Evolutionary conservation across 2,113 vertebrate species (phyloP).

Genomic region (Hyaena hyaena): DNA sequence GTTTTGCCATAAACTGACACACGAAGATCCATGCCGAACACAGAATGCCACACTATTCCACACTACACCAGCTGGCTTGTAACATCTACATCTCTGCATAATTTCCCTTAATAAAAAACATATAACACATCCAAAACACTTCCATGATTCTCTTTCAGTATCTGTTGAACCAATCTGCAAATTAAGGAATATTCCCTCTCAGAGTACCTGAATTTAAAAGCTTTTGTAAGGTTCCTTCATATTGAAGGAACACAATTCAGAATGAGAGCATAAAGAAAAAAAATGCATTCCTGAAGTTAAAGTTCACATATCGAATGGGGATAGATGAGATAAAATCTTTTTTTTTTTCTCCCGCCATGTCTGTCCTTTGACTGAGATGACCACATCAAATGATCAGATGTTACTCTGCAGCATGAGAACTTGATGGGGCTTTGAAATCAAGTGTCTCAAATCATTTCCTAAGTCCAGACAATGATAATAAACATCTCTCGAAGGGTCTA

Average conservation of each 20-base stretch:
- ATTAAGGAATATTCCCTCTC: slow-evolving; percentile 65
- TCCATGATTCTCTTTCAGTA: slow-evolving; percentile 71
- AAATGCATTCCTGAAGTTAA: slow-evolving; percentile 51
- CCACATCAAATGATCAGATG: slow-evolving; percentile 43
- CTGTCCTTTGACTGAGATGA: slow-evolving; percentile 33
- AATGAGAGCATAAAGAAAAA: slow-evolving; percentile 55
- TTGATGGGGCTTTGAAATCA: neutral
- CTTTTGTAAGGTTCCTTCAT: slow-evolving; percentile 43
- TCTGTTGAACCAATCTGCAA: slow-evolving; percentile 77
- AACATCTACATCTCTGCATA: slow-evolving; percentile 61
- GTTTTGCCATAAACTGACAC: neutral
- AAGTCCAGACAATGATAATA: neutral
- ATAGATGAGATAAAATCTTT: slow-evolving; percentile 29
- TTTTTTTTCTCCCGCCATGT: neutral
- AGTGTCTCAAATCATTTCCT: neutral
- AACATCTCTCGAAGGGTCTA: slow-evolving; percentile 53
- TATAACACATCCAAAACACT: slow-evolving; percentile 78
- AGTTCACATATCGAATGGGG: slow-evolving; percentile 18
- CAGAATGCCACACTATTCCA: neutral
- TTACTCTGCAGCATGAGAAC: neutral
- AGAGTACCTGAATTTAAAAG: slow-evolving; percentile 67
- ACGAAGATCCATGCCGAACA: neutral
- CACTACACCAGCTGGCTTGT: slow-evolving; percentile 65
- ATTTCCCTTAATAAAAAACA: slow-evolving; percentile 81
- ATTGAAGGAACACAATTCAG: slow-evolving; percentile 67